Evolutionary conservation across 2,797 vertebrate genomes (phyloP).

Genomic region (Oceanodroma leucorhoa): DNA sequence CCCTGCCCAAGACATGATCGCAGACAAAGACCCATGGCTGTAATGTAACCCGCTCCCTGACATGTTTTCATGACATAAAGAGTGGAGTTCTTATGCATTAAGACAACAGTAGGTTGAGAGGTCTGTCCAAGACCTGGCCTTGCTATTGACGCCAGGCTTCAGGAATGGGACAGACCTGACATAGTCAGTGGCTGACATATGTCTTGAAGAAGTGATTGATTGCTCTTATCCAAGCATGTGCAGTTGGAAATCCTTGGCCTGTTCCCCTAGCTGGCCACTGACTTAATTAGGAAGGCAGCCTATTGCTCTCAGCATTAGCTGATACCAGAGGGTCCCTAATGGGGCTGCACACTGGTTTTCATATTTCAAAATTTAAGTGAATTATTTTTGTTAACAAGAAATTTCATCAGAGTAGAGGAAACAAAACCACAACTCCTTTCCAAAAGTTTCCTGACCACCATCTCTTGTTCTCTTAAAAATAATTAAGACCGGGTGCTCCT

Average conservation of each 20-base stretch:
- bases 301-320: background rate
- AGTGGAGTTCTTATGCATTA: background rate
- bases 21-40: background rate
- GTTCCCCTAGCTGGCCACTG: background rate
- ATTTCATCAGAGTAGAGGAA: background rate
- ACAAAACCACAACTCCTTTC: background rate
- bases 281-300: background rate
- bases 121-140: background rate
- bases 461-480: background rate
- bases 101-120: background rate
- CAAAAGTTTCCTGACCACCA: background rate
- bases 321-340: background rate
- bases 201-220: background rate
- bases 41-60: background rate
- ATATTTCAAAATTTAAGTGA: background rate
- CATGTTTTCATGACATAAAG: background rate
- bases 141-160: background rate
- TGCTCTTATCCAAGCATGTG: background rate
- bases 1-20: background rate
- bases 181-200: background rate
- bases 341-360: background rate
- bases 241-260: background rate
- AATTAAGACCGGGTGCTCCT: background rate
- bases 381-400: background rate
- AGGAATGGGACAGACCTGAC: background rate